phyloP scores from a whole-genome alignment of 2,797 vertebrate genomes.

The Sebastes taczanowskii region DNA sequence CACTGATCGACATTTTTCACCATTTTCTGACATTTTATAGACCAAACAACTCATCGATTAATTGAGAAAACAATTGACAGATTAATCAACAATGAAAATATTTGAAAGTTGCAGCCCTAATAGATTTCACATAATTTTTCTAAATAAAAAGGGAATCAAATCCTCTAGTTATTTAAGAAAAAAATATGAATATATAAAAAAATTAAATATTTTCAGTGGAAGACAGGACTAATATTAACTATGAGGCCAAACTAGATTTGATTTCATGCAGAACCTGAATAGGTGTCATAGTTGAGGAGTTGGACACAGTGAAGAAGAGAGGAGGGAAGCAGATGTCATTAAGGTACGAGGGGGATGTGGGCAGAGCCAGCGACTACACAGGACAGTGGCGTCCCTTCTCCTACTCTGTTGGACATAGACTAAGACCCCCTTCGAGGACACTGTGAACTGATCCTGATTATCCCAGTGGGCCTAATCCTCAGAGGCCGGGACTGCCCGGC shows the following conservation, averaged over 20 bases:
- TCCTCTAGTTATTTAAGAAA: not conserved
- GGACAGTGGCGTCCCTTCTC: conserved; percentile 76
- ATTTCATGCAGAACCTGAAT: conserved; percentile 34
- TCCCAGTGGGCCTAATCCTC: conserved; percentile 85
- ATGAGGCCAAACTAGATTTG: conserved; percentile 6
- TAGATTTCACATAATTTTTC: not conserved
- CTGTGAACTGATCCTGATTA: conserved; percentile 86
- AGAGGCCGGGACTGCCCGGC: conserved; percentile 63
- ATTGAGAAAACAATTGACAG: no score
- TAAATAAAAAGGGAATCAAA: not conserved
- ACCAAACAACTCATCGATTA: no score
- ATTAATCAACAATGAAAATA: no score
- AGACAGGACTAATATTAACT: not conserved
- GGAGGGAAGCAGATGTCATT: conserved; percentile 53
- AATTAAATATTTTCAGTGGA: not conserved
- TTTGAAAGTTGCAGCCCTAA: no score
- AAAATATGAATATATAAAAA: not conserved
- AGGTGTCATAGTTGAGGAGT: conserved; percentile 34
- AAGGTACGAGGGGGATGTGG: conserved; percentile 54
- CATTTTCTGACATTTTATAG: no score
- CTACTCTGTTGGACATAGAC: conserved; percentile 75
- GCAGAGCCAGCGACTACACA: conserved; percentile 58
- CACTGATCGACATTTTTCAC: no score
- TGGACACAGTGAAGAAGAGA: conserved; percentile 28
- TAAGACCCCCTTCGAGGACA: conserved; percentile 79